These are phyloP conservation scores for Chascanopsetta lugubris DNA, from an alignment of 2,113 vertebrate genomes.

Conservation along the genomic window DNA sequence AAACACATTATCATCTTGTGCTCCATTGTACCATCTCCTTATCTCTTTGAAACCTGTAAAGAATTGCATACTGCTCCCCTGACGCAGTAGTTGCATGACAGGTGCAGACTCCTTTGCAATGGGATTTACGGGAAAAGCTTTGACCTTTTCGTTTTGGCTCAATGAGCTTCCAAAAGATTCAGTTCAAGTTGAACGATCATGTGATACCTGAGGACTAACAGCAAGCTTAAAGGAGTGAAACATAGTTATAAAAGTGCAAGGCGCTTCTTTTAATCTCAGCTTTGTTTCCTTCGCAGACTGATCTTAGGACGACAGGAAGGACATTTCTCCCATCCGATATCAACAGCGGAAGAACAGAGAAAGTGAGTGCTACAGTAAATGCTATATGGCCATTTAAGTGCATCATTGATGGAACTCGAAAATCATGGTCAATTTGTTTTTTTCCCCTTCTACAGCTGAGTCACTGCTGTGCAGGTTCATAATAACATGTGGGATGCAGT, in stretches of 20 bases:
- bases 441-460: not conserved
- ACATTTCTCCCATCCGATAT: constrained; percentile 92
- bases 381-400: not conserved
- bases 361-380: constrained; percentile 80
- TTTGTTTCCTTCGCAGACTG: constrained; percentile 85
- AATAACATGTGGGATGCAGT: constrained; percentile 28
- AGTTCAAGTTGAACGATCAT: not conserved
- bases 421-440: not conserved
- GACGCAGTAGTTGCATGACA: not conserved
- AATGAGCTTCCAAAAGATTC: constrained; percentile 9
- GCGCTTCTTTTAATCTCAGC: constrained; percentile 4
- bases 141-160: constrained; percentile 23
- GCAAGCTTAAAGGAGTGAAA: too few relatives aligned
- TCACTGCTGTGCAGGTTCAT: not conserved
- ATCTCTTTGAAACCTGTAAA: not conserved
- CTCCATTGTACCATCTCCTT: too few relatives aligned
- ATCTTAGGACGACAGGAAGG: constrained; percentile 93
- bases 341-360: constrained; percentile 94
- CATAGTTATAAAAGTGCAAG: too few relatives aligned
- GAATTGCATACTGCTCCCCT: not conserved
- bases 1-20: too few relatives aligned
- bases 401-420: not conserved
- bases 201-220: not conserved
- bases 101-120: not conserved
- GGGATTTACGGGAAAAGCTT: constrained; percentile 9